These are phyloP conservation scores for Naja naja DNA, from an alignment of 2,113 vertebrate species.

Conservation along the genomic window DNA sequence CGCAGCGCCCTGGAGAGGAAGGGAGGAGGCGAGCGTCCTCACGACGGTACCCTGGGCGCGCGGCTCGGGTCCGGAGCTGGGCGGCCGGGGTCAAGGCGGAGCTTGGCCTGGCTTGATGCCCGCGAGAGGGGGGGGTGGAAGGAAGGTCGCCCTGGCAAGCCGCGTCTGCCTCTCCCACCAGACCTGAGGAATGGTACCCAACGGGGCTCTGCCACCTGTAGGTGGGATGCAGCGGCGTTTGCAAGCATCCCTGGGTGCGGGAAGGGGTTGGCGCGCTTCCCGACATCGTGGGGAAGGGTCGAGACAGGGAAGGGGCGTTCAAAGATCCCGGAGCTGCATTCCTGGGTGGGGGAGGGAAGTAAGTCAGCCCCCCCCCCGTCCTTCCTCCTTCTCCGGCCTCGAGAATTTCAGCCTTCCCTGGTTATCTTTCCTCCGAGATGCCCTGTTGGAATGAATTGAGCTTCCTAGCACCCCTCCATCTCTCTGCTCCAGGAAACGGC, in stretches of 20 bases:
- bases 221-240: background rate
- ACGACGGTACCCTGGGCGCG: background rate
- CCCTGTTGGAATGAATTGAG: background rate
- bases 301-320: background rate
- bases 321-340: background rate
- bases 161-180: background rate
- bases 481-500: background rate
- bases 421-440: background rate
- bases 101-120: background rate
- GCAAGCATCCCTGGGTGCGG: background rate
- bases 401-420: background rate
- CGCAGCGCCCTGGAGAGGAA: constrained; percentile 21
- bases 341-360: rapidly evolving
- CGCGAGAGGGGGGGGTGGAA: background rate
- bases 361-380: background rate
- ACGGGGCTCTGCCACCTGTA: background rate
- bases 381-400: background rate
- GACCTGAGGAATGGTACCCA: background rate
- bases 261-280: background rate
- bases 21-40: background rate
- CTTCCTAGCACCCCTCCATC: background rate
- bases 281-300: background rate
- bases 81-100: background rate
- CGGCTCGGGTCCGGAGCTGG: background rate
- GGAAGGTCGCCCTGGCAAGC: no score